Percentiles rank a stretch among this genome's conserved stretches.
These are phyloP conservation scores for Nettapus auritus DNA, from an alignment of 2,113 vertebrate genomes.

Conservation along the genomic window DNA sequence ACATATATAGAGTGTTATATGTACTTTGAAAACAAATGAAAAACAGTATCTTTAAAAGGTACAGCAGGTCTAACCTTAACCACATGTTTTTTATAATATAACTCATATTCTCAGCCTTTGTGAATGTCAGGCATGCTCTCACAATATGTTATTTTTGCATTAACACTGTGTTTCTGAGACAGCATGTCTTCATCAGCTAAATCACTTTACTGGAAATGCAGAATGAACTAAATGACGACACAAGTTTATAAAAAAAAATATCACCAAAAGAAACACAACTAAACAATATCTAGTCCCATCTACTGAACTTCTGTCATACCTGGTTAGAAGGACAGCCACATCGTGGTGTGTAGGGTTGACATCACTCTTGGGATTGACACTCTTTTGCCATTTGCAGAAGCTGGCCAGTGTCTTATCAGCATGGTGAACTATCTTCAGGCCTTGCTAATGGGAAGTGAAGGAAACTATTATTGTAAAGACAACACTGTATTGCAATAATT, in stretches of 20 bases:
- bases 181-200: neutral
- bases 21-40: neutral
- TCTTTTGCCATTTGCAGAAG: conserved; percentile 99
- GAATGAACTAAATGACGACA: neutral
- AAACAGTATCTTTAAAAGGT: neutral
- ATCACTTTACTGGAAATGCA: neutral
- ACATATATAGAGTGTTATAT: accelerated
- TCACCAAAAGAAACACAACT: neutral
- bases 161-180: neutral
- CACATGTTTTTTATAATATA: neutral
- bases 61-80: neutral
- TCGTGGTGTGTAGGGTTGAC: conserved; percentile 95
- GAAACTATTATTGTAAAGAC: neutral
- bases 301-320: conserved; percentile 66
- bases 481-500: neutral
- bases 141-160: neutral
- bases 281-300: neutral
- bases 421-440: conserved; percentile 93
- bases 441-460: conserved; percentile 77
- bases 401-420: conserved; percentile 93
- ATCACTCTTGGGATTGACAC: conserved; percentile 93
- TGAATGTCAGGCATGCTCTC: neutral
- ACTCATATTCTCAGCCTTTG: neutral
- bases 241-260: neutral
- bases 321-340: conserved; percentile 91